These are phyloP conservation scores for mouse (Mus musculus) DNA, from an alignment of 2,113 vertebrate genomes.

Conservation along the genomic window DNA sequence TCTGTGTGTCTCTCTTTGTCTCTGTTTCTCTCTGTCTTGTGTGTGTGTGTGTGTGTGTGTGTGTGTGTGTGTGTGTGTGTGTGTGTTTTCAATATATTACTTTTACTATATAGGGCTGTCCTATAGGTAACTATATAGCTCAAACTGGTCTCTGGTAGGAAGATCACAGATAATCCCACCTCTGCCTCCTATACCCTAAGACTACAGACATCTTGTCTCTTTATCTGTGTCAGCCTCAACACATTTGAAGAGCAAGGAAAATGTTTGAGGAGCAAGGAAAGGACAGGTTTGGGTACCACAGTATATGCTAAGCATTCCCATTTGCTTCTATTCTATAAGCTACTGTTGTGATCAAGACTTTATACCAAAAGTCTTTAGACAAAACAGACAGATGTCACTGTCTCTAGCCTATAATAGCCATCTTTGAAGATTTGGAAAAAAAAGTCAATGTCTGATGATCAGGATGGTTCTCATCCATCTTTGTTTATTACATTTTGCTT, in stretches of 20 bases:
- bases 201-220: background rate
- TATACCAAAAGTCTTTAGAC: conserved; percentile 39
- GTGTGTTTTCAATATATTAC: background rate
- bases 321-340: conserved; percentile 11
- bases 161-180: background rate
- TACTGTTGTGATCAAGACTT: conserved; percentile 15
- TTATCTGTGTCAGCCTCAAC: conserved; percentile 32
- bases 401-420: background rate
- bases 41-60: background rate
- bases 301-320: background rate
- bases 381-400: background rate
- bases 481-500: background rate
- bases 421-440: conserved; percentile 15
- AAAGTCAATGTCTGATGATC: background rate
- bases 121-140: background rate
- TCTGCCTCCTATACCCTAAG: background rate
- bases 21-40: background rate
- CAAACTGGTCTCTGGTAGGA: background rate
- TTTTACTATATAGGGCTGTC: background rate
- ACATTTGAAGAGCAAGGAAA: background rate
- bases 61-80: background rate
- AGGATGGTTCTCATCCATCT: background rate
- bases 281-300: background rate
- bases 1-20: background rate
- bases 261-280: background rate